Evolutionary conservation across 1,140 invertebrate species (phyloP).

Genomic region (Drosophila sp.): DNA sequence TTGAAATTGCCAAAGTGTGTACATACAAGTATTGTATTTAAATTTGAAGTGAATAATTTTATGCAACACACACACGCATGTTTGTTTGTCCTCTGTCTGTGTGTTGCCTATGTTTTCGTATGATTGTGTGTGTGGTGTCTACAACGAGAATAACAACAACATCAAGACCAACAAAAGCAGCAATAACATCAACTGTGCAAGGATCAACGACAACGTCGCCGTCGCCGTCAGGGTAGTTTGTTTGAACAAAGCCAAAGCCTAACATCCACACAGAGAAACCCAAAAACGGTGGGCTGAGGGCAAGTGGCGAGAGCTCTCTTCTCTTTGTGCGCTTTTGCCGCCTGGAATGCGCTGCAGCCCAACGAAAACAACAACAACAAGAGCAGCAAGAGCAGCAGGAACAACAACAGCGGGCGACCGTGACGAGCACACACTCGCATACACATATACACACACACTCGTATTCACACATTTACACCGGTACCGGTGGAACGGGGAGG

Average conservation of each 20-base stretch:
- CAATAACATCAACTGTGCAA: conserved; percentile 48
- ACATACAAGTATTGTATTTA: conserved; percentile 46
- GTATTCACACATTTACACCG: conserved; percentile 48
- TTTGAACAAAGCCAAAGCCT: conserved; percentile 66
- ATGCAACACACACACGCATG: conserved; percentile 52
- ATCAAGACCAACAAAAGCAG: conserved; percentile 57
- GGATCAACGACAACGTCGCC: conserved; percentile 65
- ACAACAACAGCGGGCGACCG: conserved; percentile 44
- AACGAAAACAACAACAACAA: conserved; percentile 36
- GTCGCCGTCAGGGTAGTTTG: conserved; percentile 72
- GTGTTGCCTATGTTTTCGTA: conserved; percentile 19
- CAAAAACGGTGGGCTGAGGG: conserved; percentile 21
- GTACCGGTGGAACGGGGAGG: conserved; percentile 62
- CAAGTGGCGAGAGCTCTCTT: conserved; percentile 26
- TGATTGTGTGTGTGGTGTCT: conserved; percentile 40
- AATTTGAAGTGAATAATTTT: conserved; percentile 58
- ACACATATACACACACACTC: conserved; percentile 35
- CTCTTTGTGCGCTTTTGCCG: conserved; percentile 60
- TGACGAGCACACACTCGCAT: conserved; percentile 47
- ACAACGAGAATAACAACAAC: conserved; percentile 63
- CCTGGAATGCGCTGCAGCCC: conserved; percentile 53
- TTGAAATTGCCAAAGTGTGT: conserved; percentile 46
- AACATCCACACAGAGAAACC: conserved; percentile 33
- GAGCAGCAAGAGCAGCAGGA: conserved; percentile 35
- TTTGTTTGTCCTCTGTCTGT: conserved; percentile 31